Evolutionary conservation across 2,797 vertebrate species (phyloP).

Genomic region (Meriones psammophilus): DNA sequence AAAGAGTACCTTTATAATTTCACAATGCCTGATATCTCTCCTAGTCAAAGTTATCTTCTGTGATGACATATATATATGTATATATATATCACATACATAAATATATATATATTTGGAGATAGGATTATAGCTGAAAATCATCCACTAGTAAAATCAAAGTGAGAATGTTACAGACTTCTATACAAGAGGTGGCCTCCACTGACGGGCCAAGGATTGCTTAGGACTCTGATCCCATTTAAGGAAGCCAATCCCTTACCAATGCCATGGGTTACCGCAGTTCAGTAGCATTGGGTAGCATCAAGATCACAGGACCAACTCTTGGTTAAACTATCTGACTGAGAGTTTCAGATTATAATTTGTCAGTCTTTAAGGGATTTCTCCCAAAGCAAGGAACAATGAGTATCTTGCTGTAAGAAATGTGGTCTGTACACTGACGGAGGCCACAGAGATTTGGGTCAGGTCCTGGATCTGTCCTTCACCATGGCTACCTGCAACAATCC

Average conservation of each 20-base stretch:
- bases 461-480: neutral
- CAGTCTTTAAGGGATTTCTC: neutral
- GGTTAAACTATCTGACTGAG: neutral
- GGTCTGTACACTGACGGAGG: neutral
- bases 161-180: neutral
- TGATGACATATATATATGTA: neutral
- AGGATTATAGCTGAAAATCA: neutral
- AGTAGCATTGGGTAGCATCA: neutral
- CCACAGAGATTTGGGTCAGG: neutral
- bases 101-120: neutral
- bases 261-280: rapidly evolving
- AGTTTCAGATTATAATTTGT: neutral
- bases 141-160: neutral
- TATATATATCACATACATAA: too few species aligned
- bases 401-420: neutral
- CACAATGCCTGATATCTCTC: neutral
- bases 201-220: neutral
- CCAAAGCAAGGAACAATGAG: neutral
- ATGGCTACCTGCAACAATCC: neutral
- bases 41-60: neutral
- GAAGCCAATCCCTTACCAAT: neutral
- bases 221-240: neutral
- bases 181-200: neutral
- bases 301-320: neutral
- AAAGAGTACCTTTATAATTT: neutral